Conservation (phyloP, 1,140 invertebrate genomes). For the Drosophila gunungcola region DNA sequence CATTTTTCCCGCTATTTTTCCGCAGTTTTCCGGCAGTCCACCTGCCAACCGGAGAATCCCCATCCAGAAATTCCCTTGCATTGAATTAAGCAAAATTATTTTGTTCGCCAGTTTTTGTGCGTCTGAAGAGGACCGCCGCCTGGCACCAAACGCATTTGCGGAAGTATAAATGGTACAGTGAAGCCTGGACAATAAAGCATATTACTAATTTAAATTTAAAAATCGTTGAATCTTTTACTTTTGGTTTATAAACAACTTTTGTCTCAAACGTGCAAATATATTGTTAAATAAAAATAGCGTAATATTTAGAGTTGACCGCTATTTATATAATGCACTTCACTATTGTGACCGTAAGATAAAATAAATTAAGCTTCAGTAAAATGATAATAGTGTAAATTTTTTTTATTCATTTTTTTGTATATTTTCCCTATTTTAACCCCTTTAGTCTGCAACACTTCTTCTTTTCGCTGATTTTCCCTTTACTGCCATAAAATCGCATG, state of each 20-base stretch:
- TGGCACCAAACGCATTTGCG: slow-evolving; percentile 64
- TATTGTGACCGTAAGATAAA: too few relatives aligned
- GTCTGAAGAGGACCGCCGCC: slow-evolving; percentile 42
- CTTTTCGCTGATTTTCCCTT: slow-evolving; percentile 3
- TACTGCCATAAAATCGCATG: slow-evolving; percentile 18
- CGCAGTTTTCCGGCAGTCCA: slow-evolving; percentile 3
- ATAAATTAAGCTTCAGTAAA: too few relatives aligned
- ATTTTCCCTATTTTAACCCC: not conserved
- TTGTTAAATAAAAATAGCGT: too few relatives aligned
- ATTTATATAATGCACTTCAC: too few relatives aligned
- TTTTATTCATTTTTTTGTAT: too few relatives aligned
- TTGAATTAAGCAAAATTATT: slow-evolving; percentile 78
- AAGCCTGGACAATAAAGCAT: too few relatives aligned
- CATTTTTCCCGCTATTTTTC: slow-evolving; percentile 2
- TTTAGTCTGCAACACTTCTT: not conserved
- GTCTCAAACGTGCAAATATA: too few relatives aligned
- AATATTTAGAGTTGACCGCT: too few relatives aligned
- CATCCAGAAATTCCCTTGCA: slow-evolving; percentile 42
- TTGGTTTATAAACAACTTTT: too few relatives aligned
- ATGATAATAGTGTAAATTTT: too few relatives aligned
- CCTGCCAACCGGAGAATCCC: slow-evolving; percentile 12
- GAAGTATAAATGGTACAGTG: slow-evolving; percentile 21
- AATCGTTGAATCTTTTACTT: too few relatives aligned
- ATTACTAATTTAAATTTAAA: too few relatives aligned
- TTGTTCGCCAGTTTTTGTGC: slow-evolving; percentile 54